A percentile compares a stretch with the other conserved stretches of the same genome.
These are phyloP conservation scores for Theristicus caerulescens DNA, from an alignment of 2,113 vertebrate species.

Conservation along the genomic window DNA sequence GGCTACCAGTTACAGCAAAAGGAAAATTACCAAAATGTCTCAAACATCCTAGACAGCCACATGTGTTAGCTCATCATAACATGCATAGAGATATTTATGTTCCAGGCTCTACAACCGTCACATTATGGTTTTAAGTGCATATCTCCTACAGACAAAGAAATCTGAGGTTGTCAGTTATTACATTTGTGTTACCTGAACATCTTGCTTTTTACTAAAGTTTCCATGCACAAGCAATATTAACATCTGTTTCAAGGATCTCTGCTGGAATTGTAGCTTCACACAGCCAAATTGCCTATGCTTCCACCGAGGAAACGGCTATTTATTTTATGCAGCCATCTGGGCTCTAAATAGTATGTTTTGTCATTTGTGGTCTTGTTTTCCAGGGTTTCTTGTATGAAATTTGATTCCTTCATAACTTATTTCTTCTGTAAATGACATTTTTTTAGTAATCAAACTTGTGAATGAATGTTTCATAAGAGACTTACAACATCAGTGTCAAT, in stretches of 20 bases:
- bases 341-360: slow-evolving; percentile 78
- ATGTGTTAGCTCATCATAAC: not conserved
- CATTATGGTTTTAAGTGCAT: not conserved
- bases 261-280: slow-evolving; percentile 77
- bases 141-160: slow-evolving; percentile 34
- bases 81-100: not conserved
- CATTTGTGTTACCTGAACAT: slow-evolving; percentile 75
- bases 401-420: slow-evolving; percentile 69
- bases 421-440: slow-evolving; percentile 38
- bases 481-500: slow-evolving; percentile 27
- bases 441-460: slow-evolving; percentile 35
- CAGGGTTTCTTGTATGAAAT: slow-evolving; percentile 66
- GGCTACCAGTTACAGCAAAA: not conserved
- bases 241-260: slow-evolving; percentile 83
- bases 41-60: not conserved
- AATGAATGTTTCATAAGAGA: slow-evolving; percentile 45
- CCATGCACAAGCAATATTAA: slow-evolving; percentile 79
- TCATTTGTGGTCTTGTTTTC: slow-evolving; percentile 75
- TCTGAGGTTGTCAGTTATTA: slow-evolving; percentile 42
- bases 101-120: not conserved
- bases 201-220: slow-evolving; percentile 77
- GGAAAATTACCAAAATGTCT: not conserved
- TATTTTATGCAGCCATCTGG: slow-evolving; percentile 85
- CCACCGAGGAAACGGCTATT: slow-evolving; percentile 81
- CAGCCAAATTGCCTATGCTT: slow-evolving; percentile 81